These are phyloP conservation scores for Synergus umbraculus DNA, from an alignment of 2,888 invertebrate species.

Conservation along the genomic window DNA sequence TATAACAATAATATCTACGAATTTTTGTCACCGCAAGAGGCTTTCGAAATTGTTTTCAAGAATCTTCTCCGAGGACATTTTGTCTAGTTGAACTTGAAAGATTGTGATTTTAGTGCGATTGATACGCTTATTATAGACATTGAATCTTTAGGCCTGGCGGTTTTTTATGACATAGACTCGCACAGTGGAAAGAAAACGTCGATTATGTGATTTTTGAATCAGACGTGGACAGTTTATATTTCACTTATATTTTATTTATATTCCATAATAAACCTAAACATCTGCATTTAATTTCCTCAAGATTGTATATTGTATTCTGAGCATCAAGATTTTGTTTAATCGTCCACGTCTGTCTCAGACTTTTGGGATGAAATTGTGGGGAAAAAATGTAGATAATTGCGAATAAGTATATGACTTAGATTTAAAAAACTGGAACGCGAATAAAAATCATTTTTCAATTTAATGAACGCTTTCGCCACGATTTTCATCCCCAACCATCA, in stretches of 20 bases:
- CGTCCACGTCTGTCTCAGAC: neutral
- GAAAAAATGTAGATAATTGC: neutral
- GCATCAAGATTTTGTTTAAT: neutral
- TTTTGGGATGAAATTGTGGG: neutral
- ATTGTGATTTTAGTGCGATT: constrained; percentile 21
- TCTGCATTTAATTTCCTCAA: neutral
- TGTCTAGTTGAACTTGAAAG: neutral
- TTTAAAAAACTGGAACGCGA: too few species aligned
- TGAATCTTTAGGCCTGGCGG: constrained; percentile 6
- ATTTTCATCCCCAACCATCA: neutral
- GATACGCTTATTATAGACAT: constrained; percentile 33
- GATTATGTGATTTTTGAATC: neutral
- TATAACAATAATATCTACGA: neutral
- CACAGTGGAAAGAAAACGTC: neutral
- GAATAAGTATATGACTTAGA: too few species aligned
- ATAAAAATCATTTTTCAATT: neutral
- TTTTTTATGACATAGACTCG: constrained; percentile 12
- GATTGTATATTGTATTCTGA: neutral
- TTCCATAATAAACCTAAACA: neutral
- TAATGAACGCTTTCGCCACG: neutral
- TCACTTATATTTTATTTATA: too few species aligned
- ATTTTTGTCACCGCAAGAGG: neutral
- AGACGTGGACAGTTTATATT: neutral
- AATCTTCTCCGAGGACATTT: neutral
- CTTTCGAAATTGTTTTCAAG: neutral